Conservation (phyloP, 1,140 invertebrate species). For the Trichonephila clavipes region DNA sequence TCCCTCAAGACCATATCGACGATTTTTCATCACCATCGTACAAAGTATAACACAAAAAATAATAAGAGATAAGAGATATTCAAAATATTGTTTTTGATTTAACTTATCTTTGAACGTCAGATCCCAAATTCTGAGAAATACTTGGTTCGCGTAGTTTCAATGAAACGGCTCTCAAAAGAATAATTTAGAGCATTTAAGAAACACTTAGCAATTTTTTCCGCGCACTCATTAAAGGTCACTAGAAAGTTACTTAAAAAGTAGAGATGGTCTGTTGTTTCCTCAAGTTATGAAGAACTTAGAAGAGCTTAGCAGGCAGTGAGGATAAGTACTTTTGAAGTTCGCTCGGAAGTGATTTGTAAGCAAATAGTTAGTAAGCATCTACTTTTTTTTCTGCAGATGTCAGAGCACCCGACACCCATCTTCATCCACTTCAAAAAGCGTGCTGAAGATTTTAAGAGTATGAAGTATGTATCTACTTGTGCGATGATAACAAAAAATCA, state of each 20-base stretch:
- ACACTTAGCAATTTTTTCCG: conserved; percentile 36
- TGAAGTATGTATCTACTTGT: not conserved
- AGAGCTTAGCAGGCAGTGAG: not conserved
- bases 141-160: not conserved
- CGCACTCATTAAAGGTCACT: conserved; percentile 28
- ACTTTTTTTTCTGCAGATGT: not conserved
- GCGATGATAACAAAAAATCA: not conserved
- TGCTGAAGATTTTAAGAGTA: not conserved
- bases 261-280: not conserved
- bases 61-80: not conserved
- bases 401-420: not conserved
- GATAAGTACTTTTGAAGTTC: not conserved
- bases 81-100: too few species aligned
- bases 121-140: too few species aligned
- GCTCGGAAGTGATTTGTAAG: conserved; percentile 1
- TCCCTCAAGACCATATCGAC: not conserved
- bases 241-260: not conserved
- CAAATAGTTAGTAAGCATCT: not conserved
- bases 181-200: conserved; percentile 38
- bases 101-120: too few species aligned
- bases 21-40: not conserved
- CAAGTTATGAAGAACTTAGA: not conserved
- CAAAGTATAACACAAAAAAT: not conserved
- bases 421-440: not conserved
- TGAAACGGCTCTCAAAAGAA: conserved; percentile 26